phyloP scores from a whole-genome alignment of 2,797 vertebrate species.

The Nannoperca obscura region DNA sequence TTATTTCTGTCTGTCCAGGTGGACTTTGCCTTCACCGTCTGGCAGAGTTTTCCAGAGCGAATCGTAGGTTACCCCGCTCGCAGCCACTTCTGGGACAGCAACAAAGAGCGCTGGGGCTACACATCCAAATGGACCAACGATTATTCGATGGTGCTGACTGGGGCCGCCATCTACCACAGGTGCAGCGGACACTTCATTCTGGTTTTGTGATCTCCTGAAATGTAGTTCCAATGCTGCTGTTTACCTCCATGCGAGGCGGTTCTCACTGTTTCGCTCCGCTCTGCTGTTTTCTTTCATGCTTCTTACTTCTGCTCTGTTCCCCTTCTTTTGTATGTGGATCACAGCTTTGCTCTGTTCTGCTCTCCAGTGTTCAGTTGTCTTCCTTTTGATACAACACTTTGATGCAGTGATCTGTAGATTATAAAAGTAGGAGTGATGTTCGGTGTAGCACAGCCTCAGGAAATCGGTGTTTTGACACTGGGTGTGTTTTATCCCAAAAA shows the following conservation, averaged over 20 bases:
- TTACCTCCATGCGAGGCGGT: background rate
- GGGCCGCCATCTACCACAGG: slow-evolving; percentile 95
- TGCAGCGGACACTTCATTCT: slow-evolving; percentile 40
- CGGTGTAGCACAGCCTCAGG: slow-evolving; percentile 55
- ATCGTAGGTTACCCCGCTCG: slow-evolving; percentile 98
- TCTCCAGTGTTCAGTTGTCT: slow-evolving; percentile 52
- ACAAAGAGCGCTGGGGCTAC: slow-evolving; percentile 98
- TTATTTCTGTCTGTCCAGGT: slow-evolving; percentile 85
- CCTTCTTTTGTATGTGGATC: slow-evolving; percentile 41
- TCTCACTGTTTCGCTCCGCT: background rate
- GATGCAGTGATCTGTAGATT: slow-evolving; percentile 70
- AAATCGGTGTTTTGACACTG: slow-evolving; percentile 55
- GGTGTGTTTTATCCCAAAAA: slow-evolving; percentile 62
- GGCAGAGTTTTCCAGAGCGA: slow-evolving; percentile 98
- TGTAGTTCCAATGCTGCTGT: slow-evolving; percentile 1
- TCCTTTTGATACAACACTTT: slow-evolving; percentile 58
- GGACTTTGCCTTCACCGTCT: slow-evolving; percentile 99
- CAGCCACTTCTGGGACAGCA: slow-evolving; percentile 99
- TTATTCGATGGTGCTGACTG: slow-evolving; percentile 95
- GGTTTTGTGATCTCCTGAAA: background rate
- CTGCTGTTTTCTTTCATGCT: slow-evolving; percentile 23
- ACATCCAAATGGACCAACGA: slow-evolving; percentile 99
- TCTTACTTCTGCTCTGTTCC: slow-evolving; percentile 13
- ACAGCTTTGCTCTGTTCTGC: slow-evolving; percentile 31
- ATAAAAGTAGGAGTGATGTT: slow-evolving; percentile 61